Conservation (phyloP, 2,888 invertebrate genomes). For the Himalopsyche kuldschensis region DNA sequence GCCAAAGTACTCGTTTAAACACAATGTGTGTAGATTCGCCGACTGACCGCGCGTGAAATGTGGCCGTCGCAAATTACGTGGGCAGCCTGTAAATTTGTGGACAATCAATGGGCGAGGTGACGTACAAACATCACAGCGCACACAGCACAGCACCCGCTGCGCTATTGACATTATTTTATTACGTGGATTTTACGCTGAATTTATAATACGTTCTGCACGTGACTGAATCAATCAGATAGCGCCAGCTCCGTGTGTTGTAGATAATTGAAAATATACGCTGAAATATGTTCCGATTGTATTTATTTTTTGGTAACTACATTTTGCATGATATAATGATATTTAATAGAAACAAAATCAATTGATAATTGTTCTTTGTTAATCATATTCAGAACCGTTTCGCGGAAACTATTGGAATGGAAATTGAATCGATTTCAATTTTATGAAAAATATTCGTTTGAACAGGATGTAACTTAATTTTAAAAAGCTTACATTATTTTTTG, state of each 20-base stretch:
- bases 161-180: neutral
- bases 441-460: too few species aligned
- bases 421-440: too few species aligned
- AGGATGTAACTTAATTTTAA: too few species aligned
- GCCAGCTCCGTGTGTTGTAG: neutral
- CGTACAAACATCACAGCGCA: slow-evolving; percentile 22
- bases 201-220: neutral
- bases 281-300: neutral
- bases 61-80: slow-evolving; percentile 30
- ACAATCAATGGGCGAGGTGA: slow-evolving; percentile 33
- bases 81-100: slow-evolving; percentile 30
- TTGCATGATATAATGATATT: neutral
- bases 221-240: neutral
- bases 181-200: neutral
- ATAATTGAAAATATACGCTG: neutral
- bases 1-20: neutral
- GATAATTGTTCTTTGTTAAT: too few species aligned
- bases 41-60: slow-evolving; percentile 15
- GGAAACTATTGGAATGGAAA: too few species aligned
- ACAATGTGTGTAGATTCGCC: neutral
- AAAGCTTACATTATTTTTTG: too few species aligned
- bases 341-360: neutral
- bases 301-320: neutral
- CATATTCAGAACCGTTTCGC: too few species aligned
- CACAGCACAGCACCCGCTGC: slow-evolving; percentile 12